Conservation (phyloP, 2,113 vertebrate species). For the Ictidomys tridecemlineatus region DNA sequence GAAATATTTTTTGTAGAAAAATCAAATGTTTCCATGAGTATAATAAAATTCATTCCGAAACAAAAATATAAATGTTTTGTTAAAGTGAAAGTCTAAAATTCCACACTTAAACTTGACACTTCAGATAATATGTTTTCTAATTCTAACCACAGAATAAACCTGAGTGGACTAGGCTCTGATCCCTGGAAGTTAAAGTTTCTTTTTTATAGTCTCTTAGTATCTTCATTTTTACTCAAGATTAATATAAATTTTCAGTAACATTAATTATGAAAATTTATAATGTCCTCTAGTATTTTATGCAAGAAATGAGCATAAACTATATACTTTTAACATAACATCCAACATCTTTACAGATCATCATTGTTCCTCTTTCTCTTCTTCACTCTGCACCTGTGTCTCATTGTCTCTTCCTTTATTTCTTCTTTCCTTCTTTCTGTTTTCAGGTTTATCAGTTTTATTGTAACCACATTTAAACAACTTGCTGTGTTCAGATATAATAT, state of each 20-base stretch:
- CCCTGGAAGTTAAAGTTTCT: background rate
- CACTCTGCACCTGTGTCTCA: background rate
- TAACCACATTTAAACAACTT: background rate
- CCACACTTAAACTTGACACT: background rate
- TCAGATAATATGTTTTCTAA: background rate
- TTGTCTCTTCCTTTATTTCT: background rate
- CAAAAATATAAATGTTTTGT: slow-evolving; percentile 6
- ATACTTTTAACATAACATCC: background rate
- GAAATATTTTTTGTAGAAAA: background rate
- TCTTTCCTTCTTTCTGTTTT: background rate
- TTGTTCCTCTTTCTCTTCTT: background rate
- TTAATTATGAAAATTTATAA: background rate
- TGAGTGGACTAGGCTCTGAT: background rate
- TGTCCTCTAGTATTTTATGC: background rate
- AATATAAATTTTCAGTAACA: background rate
- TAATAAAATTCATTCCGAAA: background rate
- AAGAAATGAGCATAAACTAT: background rate
- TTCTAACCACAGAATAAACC: background rate
- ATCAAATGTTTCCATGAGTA: background rate
- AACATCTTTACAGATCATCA: background rate
- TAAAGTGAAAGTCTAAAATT: slow-evolving; percentile 13
- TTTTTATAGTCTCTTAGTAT: background rate
- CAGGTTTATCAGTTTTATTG: background rate
- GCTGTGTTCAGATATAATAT: background rate
- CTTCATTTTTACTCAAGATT: background rate